These are phyloP conservation scores for Trilocha varians DNA, from an alignment of 2,888 invertebrate species.

Conservation along the genomic window DNA sequence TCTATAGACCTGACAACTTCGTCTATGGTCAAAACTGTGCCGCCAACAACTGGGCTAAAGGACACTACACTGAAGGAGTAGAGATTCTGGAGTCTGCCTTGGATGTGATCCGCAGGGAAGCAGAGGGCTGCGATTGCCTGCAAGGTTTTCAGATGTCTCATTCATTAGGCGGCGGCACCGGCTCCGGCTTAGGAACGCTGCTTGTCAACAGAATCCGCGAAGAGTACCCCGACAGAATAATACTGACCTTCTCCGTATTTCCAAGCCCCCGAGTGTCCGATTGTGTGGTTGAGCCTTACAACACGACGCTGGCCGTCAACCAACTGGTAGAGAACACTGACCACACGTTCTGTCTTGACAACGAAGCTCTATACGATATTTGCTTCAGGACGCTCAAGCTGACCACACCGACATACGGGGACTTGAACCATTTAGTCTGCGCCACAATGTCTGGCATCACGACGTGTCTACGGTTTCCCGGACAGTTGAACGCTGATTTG, in stretches of 20 bases:
- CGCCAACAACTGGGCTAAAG: slow-evolving; percentile 67
- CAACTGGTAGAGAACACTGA: slow-evolving; percentile 85
- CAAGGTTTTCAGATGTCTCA: slow-evolving; percentile 90
- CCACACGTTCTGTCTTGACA: slow-evolving; percentile 81
- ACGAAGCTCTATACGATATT: slow-evolving; percentile 81
- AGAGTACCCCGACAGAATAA: slow-evolving; percentile 91
- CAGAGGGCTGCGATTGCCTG: slow-evolving; percentile 92
- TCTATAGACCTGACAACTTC: slow-evolving; percentile 92
- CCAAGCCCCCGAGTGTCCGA: slow-evolving; percentile 87
- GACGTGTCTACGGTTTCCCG: slow-evolving; percentile 80
- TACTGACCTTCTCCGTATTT: slow-evolving; percentile 86
- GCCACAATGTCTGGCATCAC: slow-evolving; percentile 91
- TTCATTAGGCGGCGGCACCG: slow-evolving; percentile 75
- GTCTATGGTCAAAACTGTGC: slow-evolving; percentile 78
- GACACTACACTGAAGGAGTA: slow-evolving; percentile 96
- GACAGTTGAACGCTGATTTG: slow-evolving; percentile 61
- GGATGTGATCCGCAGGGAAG: slow-evolving; percentile 87
- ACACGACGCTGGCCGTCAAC: slow-evolving; percentile 87
- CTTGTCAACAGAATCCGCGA: slow-evolving; percentile 89
- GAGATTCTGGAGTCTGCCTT: slow-evolving; percentile 87
- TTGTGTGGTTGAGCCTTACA: slow-evolving; percentile 79
- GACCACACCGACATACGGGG: slow-evolving; percentile 84
- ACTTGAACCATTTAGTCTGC: slow-evolving; percentile 87
- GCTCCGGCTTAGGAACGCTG: slow-evolving; percentile 73
- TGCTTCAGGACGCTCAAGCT: slow-evolving; percentile 84